Conservation (phyloP, 2,797 vertebrate genomes). For the Sebastes cheni region DNA sequence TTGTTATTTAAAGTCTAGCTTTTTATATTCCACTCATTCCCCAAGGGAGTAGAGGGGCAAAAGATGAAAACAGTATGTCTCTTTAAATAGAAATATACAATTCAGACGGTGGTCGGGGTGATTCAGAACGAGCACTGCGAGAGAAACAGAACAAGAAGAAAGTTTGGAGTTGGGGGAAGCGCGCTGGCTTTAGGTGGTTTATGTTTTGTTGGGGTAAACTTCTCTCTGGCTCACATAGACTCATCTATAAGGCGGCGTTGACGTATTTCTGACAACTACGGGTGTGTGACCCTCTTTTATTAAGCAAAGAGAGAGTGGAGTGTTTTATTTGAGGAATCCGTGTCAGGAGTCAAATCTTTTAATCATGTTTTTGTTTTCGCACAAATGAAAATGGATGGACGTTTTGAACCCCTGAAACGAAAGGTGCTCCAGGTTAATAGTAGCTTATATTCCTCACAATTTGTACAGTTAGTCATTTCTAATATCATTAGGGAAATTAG, state of each 20-base stretch:
- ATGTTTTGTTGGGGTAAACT: slow-evolving; percentile 57
- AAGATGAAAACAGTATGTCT: slow-evolving; percentile 84
- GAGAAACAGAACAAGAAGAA: slow-evolving; percentile 37
- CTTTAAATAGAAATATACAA: slow-evolving; percentile 78
- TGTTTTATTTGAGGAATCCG: slow-evolving; percentile 80
- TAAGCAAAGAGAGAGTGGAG: slow-evolving; percentile 63
- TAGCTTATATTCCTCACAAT: slow-evolving; percentile 82
- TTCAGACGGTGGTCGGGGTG: slow-evolving; percentile 63
- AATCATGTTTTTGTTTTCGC: slow-evolving; percentile 83
- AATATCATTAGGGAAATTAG: slow-evolving; percentile 89
- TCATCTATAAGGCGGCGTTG: slow-evolving; percentile 42
- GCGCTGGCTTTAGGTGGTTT: slow-evolving; percentile 21
- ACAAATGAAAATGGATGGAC: slow-evolving; percentile 83
- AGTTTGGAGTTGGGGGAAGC: slow-evolving; percentile 45
- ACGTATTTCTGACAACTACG: slow-evolving; percentile 61
- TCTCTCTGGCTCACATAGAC: slow-evolving; percentile 49
- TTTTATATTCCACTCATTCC: slow-evolving; percentile 91
- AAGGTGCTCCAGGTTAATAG: slow-evolving; percentile 85
- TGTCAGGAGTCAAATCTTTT: slow-evolving; percentile 83
- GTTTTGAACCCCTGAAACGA: slow-evolving; percentile 78
- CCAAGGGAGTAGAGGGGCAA: slow-evolving; percentile 81
- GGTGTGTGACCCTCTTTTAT: slow-evolving; percentile 67
- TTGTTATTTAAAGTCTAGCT: slow-evolving; percentile 98
- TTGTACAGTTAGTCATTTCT: slow-evolving; percentile 86
- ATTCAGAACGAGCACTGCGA: slow-evolving; percentile 57